Conservation (phyloP, 1,140 invertebrate genomes). For the Mesaphorura yosii region DNA sequence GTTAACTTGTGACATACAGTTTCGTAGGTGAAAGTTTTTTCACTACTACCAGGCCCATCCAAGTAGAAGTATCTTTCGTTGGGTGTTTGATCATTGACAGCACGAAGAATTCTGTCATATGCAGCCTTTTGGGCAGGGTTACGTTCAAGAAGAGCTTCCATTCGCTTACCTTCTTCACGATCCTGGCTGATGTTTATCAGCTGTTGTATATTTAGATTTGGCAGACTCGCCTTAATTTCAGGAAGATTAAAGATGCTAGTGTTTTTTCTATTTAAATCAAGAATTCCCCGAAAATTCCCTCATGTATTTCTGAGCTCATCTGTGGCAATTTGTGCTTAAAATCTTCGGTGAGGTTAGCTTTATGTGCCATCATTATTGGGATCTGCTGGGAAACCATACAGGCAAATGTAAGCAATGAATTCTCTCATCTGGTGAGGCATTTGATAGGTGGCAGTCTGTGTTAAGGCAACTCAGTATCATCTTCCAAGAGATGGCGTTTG, state of each 20-base stretch:
- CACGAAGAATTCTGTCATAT: not conserved
- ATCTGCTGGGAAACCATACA: slow-evolving; percentile 16
- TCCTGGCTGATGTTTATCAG: not conserved
- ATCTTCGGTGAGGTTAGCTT: slow-evolving; percentile 6
- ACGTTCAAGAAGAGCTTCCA: not conserved
- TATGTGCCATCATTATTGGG: slow-evolving; percentile 35
- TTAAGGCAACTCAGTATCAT: slow-evolving; percentile 25
- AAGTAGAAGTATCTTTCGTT: not conserved
- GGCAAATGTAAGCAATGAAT: slow-evolving; percentile 33
- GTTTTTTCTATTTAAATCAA: slow-evolving; percentile 4
- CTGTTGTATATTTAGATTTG: not conserved
- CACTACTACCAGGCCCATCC: slow-evolving; percentile 9
- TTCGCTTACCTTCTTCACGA: not conserved
- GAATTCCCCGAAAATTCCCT: not conserved
- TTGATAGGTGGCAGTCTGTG: slow-evolving; percentile 19
- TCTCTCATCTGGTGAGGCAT: slow-evolving; percentile 25
- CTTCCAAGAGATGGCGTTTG: slow-evolving; percentile 25
- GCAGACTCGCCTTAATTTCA: not conserved
- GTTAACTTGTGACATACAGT: not conserved
- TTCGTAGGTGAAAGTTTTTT: slow-evolving; percentile 18
- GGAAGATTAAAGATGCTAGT: slow-evolving; percentile 1
- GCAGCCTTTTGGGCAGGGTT: slow-evolving; percentile 3
- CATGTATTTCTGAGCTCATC: slow-evolving; percentile 12
- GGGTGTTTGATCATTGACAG: not conserved
- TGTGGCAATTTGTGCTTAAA: slow-evolving; percentile 19